phyloP scores from a whole-genome alignment of 2,113 vertebrate species.

The Megalops atlanticus region DNA sequence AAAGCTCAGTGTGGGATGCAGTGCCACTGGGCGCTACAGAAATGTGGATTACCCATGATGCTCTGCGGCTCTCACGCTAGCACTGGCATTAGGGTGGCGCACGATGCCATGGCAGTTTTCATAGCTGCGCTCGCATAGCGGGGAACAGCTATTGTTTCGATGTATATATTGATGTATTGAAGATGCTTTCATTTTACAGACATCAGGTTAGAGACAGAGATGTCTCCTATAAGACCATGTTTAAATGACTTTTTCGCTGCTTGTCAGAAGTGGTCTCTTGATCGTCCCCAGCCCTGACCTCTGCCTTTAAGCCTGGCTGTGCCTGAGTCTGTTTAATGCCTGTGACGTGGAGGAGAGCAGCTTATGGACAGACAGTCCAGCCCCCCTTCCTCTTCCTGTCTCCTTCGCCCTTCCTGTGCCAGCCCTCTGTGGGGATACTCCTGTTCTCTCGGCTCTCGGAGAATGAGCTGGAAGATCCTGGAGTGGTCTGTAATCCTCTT shows the following conservation, averaged over 20 bases:
- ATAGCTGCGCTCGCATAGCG: not conserved
- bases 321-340: conserved; percentile 33
- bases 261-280: conserved; percentile 63
- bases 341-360: too few species aligned
- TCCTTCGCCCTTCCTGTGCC: conserved; percentile 45
- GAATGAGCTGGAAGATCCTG: conserved; percentile 48
- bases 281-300: conserved; percentile 72
- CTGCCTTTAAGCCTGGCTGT: conserved; percentile 66
- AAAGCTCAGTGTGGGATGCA: not conserved
- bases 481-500: conserved; percentile 49
- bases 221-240: not conserved
- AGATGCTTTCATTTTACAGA: too few species aligned
- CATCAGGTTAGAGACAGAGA: not conserved
- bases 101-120: too few species aligned
- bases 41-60: not conserved
- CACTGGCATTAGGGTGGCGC: too few species aligned
- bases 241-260: not conserved
- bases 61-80: not conserved
- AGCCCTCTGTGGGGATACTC: conserved; percentile 43
- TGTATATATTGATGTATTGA: too few species aligned
- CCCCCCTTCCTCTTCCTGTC: conserved; percentile 29
- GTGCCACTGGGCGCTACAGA: not conserved
- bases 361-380: conserved; percentile 1
- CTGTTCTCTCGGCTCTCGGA: conserved; percentile 46
- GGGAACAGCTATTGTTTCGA: too few species aligned